Percentiles rank a stretch among this genome's conserved stretches.
These are phyloP conservation scores for Alethe diademata DNA, from an alignment of 2,113 vertebrate species.

Conservation along the genomic window DNA sequence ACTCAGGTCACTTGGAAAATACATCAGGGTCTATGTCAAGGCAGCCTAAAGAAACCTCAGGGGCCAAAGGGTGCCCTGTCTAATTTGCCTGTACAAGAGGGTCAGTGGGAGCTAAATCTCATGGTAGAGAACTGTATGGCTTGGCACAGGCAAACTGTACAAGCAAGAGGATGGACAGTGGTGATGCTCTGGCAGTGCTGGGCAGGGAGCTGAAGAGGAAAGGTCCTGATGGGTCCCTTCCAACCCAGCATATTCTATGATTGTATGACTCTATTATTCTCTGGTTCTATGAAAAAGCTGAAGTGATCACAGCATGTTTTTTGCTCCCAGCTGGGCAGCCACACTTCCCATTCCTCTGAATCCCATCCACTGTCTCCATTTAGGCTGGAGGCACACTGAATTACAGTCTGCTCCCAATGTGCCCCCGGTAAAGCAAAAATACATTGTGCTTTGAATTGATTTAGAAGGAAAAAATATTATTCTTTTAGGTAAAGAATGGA, in stretches of 20 bases:
- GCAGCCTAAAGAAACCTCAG: neutral
- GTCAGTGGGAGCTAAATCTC: neutral
- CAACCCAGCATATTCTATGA: neutral
- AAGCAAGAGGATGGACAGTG: neutral
- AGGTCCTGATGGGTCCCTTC: neutral
- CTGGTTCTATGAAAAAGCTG: neutral
- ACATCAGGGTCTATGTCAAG: neutral
- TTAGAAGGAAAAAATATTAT: neutral
- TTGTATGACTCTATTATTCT: neutral
- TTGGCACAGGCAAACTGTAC: neutral
- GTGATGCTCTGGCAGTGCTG: neutral
- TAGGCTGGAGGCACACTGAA: neutral
- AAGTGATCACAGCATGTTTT: neutral
- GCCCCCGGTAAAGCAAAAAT: neutral
- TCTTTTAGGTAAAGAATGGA: neutral
- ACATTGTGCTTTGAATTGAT: neutral
- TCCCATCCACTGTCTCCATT: neutral
- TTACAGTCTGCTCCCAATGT: fast-evolving
- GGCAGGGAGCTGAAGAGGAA: neutral
- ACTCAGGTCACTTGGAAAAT: neutral
- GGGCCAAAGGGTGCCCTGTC: neutral
- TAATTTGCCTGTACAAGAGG: neutral
- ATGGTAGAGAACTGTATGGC: neutral
- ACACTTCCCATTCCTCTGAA: neutral
- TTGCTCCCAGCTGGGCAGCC: neutral